These are phyloP conservation scores for Schlechtendalia chinensis DNA, from an alignment of 1,140 invertebrate genomes.

Conservation along the genomic window DNA sequence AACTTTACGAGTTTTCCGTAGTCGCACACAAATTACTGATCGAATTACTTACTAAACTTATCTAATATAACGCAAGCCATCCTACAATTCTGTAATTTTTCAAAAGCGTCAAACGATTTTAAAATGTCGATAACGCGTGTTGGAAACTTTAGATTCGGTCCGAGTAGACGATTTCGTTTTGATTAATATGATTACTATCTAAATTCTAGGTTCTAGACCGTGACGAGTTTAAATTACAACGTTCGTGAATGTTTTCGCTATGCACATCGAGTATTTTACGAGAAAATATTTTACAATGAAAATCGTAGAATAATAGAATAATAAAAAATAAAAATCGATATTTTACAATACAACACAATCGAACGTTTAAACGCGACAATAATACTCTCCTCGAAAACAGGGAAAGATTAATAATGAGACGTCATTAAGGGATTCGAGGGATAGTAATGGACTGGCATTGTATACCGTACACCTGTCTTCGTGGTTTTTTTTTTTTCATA, in stretches of 20 bases:
- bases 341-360: no score
- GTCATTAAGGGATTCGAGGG: neutral
- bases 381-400: no score
- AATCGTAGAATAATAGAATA: no score
- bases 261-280: no score
- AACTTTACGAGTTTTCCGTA: neutral
- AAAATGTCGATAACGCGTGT: neutral
- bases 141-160: neutral
- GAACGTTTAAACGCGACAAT: no score
- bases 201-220: no score
- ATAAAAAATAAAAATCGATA: no score
- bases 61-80: neutral
- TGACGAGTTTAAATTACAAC: no score
- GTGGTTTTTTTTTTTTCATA: neutral
- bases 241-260: no score
- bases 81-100: neutral
- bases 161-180: no score
- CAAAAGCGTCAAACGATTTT: neutral
- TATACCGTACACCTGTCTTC: slow-evolving; percentile 43
- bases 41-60: neutral
- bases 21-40: neutral
- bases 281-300: neutral
- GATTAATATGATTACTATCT: no score
- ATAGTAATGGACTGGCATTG: slow-evolving; percentile 23
- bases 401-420: slow-evolving; percentile 20